Conservation (phyloP, 2,797 vertebrate genomes). For the Numenius phaeopus region DNA sequence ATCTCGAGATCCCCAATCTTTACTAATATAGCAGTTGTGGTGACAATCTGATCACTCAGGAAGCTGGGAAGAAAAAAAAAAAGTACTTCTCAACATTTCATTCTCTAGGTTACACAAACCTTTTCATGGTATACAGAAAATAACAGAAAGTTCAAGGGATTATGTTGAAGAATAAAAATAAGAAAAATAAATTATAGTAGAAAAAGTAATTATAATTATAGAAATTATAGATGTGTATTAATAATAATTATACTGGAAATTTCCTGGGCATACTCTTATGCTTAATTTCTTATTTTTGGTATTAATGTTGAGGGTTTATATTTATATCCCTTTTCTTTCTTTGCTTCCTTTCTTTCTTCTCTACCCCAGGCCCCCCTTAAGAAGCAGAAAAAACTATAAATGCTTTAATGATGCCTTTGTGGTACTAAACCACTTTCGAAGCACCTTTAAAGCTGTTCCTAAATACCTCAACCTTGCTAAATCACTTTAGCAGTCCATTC, state of each 20-base stretch:
- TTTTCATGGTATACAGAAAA: background rate
- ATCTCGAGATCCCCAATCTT: background rate
- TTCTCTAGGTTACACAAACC: background rate
- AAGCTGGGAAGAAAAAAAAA: background rate
- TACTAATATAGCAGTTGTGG: background rate
- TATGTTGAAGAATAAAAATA: background rate
- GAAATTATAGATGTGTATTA: background rate
- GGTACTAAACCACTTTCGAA: background rate
- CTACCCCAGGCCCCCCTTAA: background rate
- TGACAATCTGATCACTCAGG: background rate
- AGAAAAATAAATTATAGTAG: background rate
- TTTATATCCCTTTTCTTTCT: background rate
- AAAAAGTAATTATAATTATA: background rate
- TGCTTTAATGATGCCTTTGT: slow-evolving; percentile 21
- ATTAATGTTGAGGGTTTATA: background rate
- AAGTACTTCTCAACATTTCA: background rate
- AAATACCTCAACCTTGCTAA: slow-evolving; percentile 52
- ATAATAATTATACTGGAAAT: background rate
- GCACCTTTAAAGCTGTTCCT: slow-evolving; percentile 35
- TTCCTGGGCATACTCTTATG: background rate
- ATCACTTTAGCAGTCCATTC: slow-evolving; percentile 52
- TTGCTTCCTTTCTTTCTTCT: background rate
- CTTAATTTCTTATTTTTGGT: background rate
- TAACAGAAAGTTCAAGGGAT: background rate
- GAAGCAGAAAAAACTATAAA: background rate